Base-by-base conservation (phyloP, 2,113 vertebrate species). In the Camelus bactrianus region DNA sequence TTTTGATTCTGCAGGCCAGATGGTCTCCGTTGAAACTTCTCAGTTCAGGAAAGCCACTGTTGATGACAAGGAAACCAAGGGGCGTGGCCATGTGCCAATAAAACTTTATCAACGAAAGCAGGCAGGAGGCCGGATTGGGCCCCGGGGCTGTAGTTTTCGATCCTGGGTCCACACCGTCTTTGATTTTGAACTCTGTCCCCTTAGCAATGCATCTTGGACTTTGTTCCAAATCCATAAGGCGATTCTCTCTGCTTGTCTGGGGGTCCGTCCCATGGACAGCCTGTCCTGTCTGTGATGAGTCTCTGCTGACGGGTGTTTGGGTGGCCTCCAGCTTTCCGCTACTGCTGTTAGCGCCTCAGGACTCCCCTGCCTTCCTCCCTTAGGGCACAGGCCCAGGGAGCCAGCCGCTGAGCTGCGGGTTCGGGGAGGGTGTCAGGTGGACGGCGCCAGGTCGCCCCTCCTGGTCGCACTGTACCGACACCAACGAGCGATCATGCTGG, bases 101-200 rank as follows among this genome's bases (percentile, higher is more conserved):
- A 90, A 97, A 64, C 81, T 94, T 91, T 76, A 76, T 85, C 62
- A 30, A 30, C 77, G 67, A 60, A 32, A 70, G 2, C 24, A 48
- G 32, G 26, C 8, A 2, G 24, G 12, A 48, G 54, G 13, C 46
- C 19, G 0, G 42, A 2, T 14, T 3, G 14, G 16, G 22, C 60
- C 19, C 24, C 0, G 6, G 22, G 46, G 11, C 38, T 3, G 0
- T 28, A 20, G 22, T 38, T 19, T 52, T 20, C 0, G 1, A 8
- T 11, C 26, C 48, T 70, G 14, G 22, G 17, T 42, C 38, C 64
- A 2, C 6, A 22, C 4, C 6, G 0, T 52, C 72, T 56, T 42
- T 60, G 8, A 0, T 8, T 64, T 35, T 56, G 38, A 64, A 26
- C 19, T 19, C 54, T 26, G 19, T 32, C n/a, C 62, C 3, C 28